A percentile compares a stretch with the other conserved stretches of the same genome.
Conservation (phyloP, 2,113 vertebrate species). For the Tachysurus vachellii region DNA sequence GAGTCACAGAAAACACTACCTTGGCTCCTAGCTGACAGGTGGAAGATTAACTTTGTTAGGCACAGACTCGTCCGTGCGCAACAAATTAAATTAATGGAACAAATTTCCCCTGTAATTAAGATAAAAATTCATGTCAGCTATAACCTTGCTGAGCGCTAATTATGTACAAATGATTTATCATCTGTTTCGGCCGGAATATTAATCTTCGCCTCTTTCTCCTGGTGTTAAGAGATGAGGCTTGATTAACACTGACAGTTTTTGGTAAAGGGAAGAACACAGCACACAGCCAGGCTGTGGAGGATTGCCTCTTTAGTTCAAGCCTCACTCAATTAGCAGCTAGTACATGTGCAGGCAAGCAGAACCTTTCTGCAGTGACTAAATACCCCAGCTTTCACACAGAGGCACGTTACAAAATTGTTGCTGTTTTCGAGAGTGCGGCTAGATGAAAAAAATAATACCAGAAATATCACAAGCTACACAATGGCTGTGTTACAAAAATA, state of each 20-base stretch:
- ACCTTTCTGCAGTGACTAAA: constrained; percentile 61
- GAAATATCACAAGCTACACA: constrained; percentile 1
- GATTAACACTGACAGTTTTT: constrained; percentile 89
- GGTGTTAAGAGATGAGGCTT: constrained; percentile 91
- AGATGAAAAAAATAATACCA: neutral
- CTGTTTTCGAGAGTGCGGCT: constrained; percentile 5
- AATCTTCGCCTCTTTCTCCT: constrained; percentile 87
- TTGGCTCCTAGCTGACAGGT: constrained; percentile 79
- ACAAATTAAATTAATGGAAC: constrained; percentile 96
- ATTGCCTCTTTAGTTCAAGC: constrained; percentile 61
- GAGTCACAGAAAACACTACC: constrained; percentile 20
- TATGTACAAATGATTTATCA: constrained; percentile 96
- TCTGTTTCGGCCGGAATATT: constrained; percentile 88
- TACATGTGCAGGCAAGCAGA: constrained; percentile 80
- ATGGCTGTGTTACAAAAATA: neutral
- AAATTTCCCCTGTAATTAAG: constrained; percentile 97
- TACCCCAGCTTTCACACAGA: constrained; percentile 47
- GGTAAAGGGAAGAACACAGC: constrained; percentile 69
- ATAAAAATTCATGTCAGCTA: constrained; percentile 95
- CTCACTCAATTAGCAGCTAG: constrained; percentile 77
- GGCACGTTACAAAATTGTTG: constrained; percentile 38
- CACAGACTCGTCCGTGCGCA: constrained; percentile 88
- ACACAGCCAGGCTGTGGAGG: constrained; percentile 72
- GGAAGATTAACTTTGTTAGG: constrained; percentile 91
- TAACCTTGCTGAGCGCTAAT: constrained; percentile 96